Evolutionary conservation across 2,113 vertebrate species (phyloP).

Genomic region (Lophotis ruficrista): DNA sequence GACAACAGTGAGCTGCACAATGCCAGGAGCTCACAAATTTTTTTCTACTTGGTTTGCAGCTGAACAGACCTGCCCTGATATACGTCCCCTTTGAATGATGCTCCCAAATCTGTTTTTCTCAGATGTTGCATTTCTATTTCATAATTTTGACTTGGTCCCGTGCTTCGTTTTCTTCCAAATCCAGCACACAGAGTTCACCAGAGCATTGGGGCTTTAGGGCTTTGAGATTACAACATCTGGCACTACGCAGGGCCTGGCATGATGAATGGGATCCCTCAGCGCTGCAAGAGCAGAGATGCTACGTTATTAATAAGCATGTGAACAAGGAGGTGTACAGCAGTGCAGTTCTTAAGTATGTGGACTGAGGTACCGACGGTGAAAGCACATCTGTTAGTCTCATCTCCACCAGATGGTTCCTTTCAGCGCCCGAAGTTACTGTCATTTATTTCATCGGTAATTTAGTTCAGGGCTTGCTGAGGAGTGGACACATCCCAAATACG

Average conservation of each 20-base stretch:
- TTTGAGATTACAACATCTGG: background rate
- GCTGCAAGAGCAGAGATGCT: background rate
- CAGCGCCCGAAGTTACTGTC: background rate
- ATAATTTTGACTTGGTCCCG: background rate
- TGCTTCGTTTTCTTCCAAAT: background rate
- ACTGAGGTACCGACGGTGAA: background rate
- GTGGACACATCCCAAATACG: background rate
- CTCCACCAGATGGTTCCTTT: slow-evolving; percentile 54
- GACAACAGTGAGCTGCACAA: background rate
- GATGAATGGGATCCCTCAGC: background rate
- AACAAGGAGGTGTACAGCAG: background rate
- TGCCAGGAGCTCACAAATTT: background rate
- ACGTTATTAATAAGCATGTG: slow-evolving; percentile 1
- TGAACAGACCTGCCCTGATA: background rate
- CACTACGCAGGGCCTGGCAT: background rate
- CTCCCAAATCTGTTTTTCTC: background rate
- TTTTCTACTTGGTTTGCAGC: background rate
- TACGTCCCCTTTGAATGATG: background rate
- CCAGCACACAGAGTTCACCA: background rate
- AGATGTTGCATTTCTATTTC: background rate
- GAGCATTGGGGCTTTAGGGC: background rate
- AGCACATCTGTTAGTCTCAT: slow-evolving; percentile 33
- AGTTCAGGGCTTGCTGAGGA: background rate
- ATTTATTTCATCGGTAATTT: background rate
- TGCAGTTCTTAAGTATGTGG: background rate